Percentiles rank a stretch among this genome's conserved stretches.
These are phyloP conservation scores for Talpa occidentalis DNA, from an alignment of 2,113 vertebrate species.

Conservation along the genomic window DNA sequence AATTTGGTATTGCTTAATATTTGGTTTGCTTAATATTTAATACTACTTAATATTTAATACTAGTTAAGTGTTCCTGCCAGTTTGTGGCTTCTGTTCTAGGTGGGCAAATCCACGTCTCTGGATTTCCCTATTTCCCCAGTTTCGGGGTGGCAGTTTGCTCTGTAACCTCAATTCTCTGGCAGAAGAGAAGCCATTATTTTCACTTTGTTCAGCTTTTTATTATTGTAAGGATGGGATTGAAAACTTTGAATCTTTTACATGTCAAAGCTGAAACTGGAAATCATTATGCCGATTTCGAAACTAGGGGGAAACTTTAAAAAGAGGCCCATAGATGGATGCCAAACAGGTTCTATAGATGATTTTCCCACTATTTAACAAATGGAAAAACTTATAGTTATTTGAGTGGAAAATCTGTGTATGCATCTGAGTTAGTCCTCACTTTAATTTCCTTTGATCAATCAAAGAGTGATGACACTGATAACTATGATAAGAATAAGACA, in stretches of 20 bases:
- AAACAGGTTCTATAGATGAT: not conserved
- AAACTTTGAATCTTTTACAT: not conserved
- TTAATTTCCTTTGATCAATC: constrained; percentile 10
- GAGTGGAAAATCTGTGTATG: not conserved
- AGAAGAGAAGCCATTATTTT: not conserved
- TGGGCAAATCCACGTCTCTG: not conserved
- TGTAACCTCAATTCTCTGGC: not conserved
- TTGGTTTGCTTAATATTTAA: not conserved
- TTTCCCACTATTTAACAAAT: constrained; percentile 36
- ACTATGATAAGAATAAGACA: not conserved
- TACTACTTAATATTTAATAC: not conserved
- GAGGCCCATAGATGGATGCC: not conserved
- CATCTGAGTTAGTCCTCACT: not conserved
- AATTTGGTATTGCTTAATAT: too few species aligned
- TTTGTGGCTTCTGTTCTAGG: not conserved
- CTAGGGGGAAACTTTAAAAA: not conserved
- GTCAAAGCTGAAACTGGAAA: not conserved
- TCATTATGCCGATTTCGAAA: constrained; percentile 11
- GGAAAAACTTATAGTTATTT: constrained; percentile 48
- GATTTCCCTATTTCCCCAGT: not conserved
- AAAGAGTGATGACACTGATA: not conserved
- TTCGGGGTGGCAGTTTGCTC: not conserved
- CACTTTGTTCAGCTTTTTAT: not conserved
- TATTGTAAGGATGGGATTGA: not conserved
- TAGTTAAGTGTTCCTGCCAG: not conserved